phyloP scores from a whole-genome alignment of 2,113 vertebrate genomes.

The Bos javanicus region DNA sequence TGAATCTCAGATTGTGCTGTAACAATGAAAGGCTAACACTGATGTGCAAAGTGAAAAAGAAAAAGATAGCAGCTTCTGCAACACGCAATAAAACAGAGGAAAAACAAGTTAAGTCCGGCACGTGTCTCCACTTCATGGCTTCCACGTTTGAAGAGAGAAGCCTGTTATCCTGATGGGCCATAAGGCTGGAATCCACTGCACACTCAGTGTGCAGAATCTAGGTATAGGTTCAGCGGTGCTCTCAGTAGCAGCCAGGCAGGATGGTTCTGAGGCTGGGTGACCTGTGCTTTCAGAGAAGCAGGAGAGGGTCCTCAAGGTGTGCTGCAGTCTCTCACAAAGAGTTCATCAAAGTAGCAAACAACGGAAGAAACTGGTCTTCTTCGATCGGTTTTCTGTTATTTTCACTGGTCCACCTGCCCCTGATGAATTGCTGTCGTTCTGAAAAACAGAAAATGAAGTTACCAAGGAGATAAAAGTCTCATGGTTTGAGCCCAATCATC shows the following conservation, averaged over 20 bases:
- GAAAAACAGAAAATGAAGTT: conserved; percentile 49
- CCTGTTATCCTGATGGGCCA: conserved; percentile 73
- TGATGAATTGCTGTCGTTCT: conserved; percentile 91
- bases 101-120: conserved; percentile 77
- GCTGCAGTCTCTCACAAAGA: conserved; percentile 82
- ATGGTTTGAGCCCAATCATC: background rate
- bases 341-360: conserved; percentile 93
- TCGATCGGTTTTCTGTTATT: conserved; percentile 96
- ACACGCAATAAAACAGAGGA: conserved; percentile 79
- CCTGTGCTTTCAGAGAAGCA: conserved; percentile 87
- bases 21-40: conserved; percentile 77
- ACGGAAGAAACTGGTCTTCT: conserved; percentile 96
- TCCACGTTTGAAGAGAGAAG: conserved; percentile 79
- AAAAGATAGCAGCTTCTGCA: conserved; percentile 81
- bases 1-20: conserved; percentile 71
- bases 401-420: conserved; percentile 92
- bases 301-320: conserved; percentile 80
- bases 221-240: conserved; percentile 80
- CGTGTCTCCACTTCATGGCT: conserved; percentile 81
- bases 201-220: conserved; percentile 63
- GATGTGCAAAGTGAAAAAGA: conserved; percentile 83
- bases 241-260: conserved; percentile 84
- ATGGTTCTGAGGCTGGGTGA: conserved; percentile 82
- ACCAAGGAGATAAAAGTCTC: conserved; percentile 16
- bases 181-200: conserved; percentile 71